phyloP scores from a whole-genome alignment of 2,888 invertebrate species.

The Enchytraeus crypticus region DNA sequence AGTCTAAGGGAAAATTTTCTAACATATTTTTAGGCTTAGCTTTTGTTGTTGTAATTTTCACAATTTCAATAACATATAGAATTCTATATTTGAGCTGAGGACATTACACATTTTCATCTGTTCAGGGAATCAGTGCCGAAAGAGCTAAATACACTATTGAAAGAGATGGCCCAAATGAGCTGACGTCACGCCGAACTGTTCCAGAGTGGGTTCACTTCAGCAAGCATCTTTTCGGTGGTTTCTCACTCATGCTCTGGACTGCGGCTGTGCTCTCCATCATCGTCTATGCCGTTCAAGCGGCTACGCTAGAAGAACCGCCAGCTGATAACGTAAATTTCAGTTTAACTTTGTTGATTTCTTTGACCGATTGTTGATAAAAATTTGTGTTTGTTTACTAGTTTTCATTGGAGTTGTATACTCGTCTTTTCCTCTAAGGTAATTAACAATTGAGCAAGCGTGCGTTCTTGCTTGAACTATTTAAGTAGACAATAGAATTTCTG shows the following conservation, averaged over 20 bases:
- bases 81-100: too few relatives aligned
- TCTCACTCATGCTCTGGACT: slow-evolving; percentile 43
- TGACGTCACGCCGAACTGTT: slow-evolving; percentile 43
- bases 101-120: too few relatives aligned
- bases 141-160: slow-evolving; percentile 34
- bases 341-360: background rate
- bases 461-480: too few relatives aligned
- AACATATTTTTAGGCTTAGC: too few relatives aligned
- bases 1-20: too few relatives aligned
- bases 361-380: too few relatives aligned
- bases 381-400: too few relatives aligned
- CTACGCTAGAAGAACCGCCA: slow-evolving; percentile 87
- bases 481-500: too few relatives aligned
- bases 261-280: slow-evolving; percentile 72
- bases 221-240: slow-evolving; percentile 44
- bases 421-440: background rate
- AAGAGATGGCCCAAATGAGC: slow-evolving; percentile 43
- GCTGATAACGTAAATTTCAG: slow-evolving; percentile 70
- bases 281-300: slow-evolving; percentile 60
- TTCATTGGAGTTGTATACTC: background rate
- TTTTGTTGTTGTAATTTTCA: too few relatives aligned
- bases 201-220: slow-evolving; percentile 47
- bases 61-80: too few relatives aligned
- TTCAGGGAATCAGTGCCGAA: slow-evolving; percentile 36
- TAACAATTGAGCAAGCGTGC: background rate